Percentiles rank a stretch among this genome's conserved stretches.
These are phyloP conservation scores for Apogon hyalosoma DNA, from an alignment of 2,797 vertebrate species.

Conservation along the genomic window DNA sequence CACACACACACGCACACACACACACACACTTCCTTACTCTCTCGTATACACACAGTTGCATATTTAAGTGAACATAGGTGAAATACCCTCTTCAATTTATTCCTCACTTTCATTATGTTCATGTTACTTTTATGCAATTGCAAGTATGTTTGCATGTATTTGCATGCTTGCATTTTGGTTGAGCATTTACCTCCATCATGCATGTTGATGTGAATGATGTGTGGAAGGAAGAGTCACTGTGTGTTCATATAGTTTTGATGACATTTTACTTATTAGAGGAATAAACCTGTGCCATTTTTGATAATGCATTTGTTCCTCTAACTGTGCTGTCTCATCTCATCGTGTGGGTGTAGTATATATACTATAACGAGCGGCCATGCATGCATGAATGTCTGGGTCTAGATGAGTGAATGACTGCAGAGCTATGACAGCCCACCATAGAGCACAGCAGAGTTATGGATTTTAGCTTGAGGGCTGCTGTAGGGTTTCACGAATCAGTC, in stretches of 20 bases:
- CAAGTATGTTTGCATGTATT: conserved; percentile 8
- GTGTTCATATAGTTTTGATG: not conserved
- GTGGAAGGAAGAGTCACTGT: not conserved
- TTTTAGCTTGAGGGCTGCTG: conserved; percentile 81
- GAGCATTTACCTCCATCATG: conserved; percentile 4
- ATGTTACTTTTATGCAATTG: not conserved
- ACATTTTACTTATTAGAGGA: not conserved
- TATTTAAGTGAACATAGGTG: not conserved
- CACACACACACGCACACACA: too few species aligned
- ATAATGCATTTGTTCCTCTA: conserved; percentile 3
- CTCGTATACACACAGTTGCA: conserved; percentile 8
- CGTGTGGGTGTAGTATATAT: not conserved
- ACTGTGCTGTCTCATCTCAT: conserved; percentile 20
- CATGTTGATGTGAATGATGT: not conserved
- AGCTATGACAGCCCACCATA: conserved; percentile 71
- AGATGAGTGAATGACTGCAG: conserved; percentile 67
- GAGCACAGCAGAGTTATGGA: conserved; percentile 70
- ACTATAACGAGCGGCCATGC: conserved; percentile 1
- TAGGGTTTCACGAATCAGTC: conserved; percentile 77
- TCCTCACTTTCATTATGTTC: not conserved
- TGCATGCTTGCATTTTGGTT: conserved; percentile 20
- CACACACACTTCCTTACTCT: not conserved
- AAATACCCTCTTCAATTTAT: conserved; percentile 4
- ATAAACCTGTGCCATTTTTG: not conserved
- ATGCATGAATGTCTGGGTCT: conserved; percentile 27